phyloP scores from a whole-genome alignment of 30 jellyfish, hydroid and myxozoan species.

The Chrysaora quinquecirrha region DNA sequence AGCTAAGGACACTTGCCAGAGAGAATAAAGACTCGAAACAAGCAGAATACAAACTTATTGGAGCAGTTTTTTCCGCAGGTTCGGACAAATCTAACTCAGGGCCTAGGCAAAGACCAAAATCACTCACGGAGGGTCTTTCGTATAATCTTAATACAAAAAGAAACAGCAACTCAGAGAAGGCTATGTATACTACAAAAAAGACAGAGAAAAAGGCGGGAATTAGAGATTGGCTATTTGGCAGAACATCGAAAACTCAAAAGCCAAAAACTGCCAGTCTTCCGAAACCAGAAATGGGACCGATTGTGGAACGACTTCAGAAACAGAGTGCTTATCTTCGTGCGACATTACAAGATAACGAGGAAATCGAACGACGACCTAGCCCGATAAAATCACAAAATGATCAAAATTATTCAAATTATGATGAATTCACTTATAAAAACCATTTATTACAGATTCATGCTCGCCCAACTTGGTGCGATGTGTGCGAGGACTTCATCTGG shows the following conservation, averaged over 20 bases:
- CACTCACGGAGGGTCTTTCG: not conserved
- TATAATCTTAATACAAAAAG: constrained; percentile 10
- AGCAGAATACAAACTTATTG: not conserved
- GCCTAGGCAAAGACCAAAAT: constrained; percentile 11
- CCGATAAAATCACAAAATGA: constrained; percentile 17
- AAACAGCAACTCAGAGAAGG: not conserved
- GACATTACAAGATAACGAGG: constrained; percentile 17
- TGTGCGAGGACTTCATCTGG: constrained; percentile 90
- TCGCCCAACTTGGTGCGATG: constrained; percentile 95
- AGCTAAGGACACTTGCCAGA: constrained; percentile 41
- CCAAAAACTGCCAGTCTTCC: constrained; percentile 24
- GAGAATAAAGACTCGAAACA: not conserved
- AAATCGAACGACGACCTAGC: not conserved
- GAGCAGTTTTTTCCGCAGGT: not conserved
- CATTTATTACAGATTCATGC: constrained; percentile 81
- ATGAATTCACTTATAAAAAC: constrained; percentile 35
- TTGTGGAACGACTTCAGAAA: constrained; percentile 63
- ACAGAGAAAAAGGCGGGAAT: constrained; percentile 71
- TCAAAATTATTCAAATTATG: constrained; percentile 13
- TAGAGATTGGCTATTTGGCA: constrained; percentile 78
- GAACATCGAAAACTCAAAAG: constrained; percentile 48
- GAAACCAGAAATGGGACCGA: constrained; percentile 43
- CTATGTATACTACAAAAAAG: constrained; percentile 54
- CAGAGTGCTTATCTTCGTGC: constrained; percentile 61
- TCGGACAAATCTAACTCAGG: not conserved